These are phyloP conservation scores for Zosterops lateralis DNA, from an alignment of 2,113 vertebrate genomes.

Conservation along the genomic window DNA sequence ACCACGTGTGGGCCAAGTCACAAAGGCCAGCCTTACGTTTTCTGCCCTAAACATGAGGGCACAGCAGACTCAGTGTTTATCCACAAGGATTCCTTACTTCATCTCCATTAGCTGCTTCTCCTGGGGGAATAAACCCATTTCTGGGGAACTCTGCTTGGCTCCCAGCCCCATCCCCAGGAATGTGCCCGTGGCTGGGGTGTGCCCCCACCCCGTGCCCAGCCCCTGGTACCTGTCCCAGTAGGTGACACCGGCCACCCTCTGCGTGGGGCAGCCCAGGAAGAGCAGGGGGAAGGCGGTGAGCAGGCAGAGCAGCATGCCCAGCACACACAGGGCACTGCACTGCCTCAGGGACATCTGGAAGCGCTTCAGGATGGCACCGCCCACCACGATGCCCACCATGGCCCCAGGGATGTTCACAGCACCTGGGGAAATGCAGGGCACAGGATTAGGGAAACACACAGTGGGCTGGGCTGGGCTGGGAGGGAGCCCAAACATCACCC, in stretches of 20 bases:
- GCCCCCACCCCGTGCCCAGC: neutral
- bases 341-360: slow-evolving; percentile 73
- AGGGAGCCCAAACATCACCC: neutral
- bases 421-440: slow-evolving; percentile 62
- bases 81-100: neutral
- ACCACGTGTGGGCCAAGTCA: neutral
- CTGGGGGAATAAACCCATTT: neutral
- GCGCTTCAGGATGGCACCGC: slow-evolving; percentile 82
- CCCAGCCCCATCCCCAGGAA: neutral
- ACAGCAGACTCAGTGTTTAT: accelerated
- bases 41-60: neutral
- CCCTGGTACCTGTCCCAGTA: slow-evolving; percentile 7
- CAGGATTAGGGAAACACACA: accelerated
- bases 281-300: slow-evolving; percentile 78
- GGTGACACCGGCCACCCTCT: slow-evolving; percentile 68
- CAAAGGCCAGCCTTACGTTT: accelerated
- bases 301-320: slow-evolving; percentile 69
- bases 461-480: accelerated
- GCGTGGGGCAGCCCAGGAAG: slow-evolving; percentile 86
- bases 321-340: slow-evolving; percentile 75
- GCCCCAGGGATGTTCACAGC: slow-evolving; percentile 79
- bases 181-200: too few relatives aligned
- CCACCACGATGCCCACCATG: slow-evolving; percentile 83
- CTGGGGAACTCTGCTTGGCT: neutral
- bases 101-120: neutral